Percentiles rank a stretch among this genome's conserved stretches.
Evolutionary conservation across 2,113 vertebrate genomes (phyloP).

Genomic region (Colius striatus): DNA sequence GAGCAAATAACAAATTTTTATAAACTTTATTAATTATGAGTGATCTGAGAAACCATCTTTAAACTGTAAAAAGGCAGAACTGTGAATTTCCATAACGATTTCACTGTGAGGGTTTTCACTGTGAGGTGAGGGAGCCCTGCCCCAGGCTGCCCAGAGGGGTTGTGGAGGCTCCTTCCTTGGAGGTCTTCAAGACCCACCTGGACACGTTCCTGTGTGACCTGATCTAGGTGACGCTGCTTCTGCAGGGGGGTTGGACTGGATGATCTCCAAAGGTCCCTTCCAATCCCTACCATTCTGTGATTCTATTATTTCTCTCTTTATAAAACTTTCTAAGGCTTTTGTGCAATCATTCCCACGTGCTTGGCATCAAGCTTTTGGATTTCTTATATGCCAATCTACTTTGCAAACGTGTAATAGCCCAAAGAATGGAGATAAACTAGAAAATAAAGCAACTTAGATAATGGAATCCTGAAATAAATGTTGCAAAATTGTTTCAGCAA

Average conservation of each 20-base stretch:
- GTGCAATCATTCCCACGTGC: not conserved
- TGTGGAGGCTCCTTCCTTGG: no score
- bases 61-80: not conserved
- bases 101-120: no score
- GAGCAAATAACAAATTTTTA: not conserved
- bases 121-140: no score
- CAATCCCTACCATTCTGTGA: no score
- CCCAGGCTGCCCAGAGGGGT: no score
- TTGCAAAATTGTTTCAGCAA: not conserved
- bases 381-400: not conserved
- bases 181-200: no score
- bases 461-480: not conserved
- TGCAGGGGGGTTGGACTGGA: no score
- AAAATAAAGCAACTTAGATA: not conserved
- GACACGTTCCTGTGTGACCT: no score
- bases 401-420: not conserved
- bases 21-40: not conserved
- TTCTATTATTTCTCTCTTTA: not conserved
- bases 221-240: no score
- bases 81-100: not conserved
- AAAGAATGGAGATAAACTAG: not conserved
- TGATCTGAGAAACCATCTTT: not conserved
- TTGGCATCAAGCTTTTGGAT: not conserved
- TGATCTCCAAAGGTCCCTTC: no score
- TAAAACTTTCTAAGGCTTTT: not conserved